A percentile compares a stretch with the other conserved stretches of the same genome.
Conservation (phyloP, 92 coral and sea anemone species). For the Phenganax stokvisi region DNA sequence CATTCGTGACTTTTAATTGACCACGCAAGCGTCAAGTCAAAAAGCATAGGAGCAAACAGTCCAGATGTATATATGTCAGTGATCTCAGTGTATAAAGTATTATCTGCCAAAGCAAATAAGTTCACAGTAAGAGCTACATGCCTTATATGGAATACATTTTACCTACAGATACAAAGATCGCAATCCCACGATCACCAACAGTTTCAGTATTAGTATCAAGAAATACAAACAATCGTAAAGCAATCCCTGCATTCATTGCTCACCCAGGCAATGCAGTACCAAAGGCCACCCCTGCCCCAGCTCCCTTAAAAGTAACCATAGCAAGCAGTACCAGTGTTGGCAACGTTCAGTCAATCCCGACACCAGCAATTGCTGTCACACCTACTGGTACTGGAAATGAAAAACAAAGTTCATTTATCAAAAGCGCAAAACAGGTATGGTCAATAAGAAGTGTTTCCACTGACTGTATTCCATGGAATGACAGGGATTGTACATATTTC, state of each 20-base stretch:
- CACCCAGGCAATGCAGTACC: conserved; percentile 87
- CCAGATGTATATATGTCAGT: no score
- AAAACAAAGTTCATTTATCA: conserved; percentile 63
- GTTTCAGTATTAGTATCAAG: conserved; percentile 77
- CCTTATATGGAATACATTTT: background rate
- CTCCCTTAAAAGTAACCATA: conserved; percentile 59
- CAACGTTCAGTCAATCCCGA: conserved; percentile 77
- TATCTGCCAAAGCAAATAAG: background rate
- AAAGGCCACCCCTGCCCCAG: conserved; percentile 90
- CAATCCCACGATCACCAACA: conserved; percentile 54
- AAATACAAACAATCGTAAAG: conserved; percentile 54
- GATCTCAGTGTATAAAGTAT: no score
- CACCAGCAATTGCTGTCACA: conserved; percentile 94
- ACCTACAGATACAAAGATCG: conserved; percentile 30
- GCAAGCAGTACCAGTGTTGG: conserved; percentile 58
- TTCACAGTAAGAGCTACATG: background rate
- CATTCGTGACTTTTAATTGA: no score
- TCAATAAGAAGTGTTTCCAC: background rate
- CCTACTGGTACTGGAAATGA: conserved; percentile 66
- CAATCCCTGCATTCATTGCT: conserved; percentile 93
- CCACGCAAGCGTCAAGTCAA: no score
- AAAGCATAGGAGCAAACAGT: no score
- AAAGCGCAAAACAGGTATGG: conserved; percentile 92
- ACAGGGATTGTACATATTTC: background rate
- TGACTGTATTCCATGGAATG: background rate